Evolutionary conservation across 1,140 invertebrate genomes (phyloP).

Genomic region (Drosophila hydei): DNA sequence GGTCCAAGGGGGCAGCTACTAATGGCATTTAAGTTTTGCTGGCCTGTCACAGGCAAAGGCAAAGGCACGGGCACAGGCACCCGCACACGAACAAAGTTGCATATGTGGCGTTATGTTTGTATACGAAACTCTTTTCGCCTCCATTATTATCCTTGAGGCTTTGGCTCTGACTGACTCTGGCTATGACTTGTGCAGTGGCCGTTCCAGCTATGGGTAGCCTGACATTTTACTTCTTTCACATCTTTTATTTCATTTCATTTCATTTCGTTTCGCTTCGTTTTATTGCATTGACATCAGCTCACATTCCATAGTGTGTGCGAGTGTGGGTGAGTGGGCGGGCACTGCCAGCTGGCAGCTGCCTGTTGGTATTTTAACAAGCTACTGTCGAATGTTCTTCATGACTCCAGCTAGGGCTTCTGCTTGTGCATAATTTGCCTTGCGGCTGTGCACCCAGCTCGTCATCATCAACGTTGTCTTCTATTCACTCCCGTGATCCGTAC

Average conservation of each 20-base stretch:
- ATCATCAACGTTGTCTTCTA: slow-evolving; percentile 21
- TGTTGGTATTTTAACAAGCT: slow-evolving; percentile 80
- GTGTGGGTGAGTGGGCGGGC: slow-evolving; percentile 17
- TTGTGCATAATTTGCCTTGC: slow-evolving; percentile 47
- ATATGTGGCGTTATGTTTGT: slow-evolving; percentile 33
- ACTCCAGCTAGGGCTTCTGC: slow-evolving; percentile 30
- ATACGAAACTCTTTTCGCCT: slow-evolving; percentile 53
- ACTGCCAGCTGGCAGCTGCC: slow-evolving; percentile 35
- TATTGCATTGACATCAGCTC: slow-evolving; percentile 73
- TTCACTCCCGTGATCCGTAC: slow-evolving; percentile 10
- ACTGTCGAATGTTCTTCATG: slow-evolving; percentile 65
- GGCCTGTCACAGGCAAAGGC: slow-evolving; percentile 33
- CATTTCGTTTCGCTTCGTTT: slow-evolving; percentile 52
- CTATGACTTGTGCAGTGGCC: slow-evolving; percentile 26
- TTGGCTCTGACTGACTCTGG: slow-evolving; percentile 11
- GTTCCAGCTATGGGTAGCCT: slow-evolving; percentile 15
- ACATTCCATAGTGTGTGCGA: slow-evolving; percentile 18
- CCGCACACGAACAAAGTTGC: slow-evolving; percentile 2
- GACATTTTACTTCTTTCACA: slow-evolving; percentile 74
- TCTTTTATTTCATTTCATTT: slow-evolving; percentile 12
- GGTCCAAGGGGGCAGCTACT: slow-evolving; percentile 62
- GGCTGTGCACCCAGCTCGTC: slow-evolving; percentile 33
- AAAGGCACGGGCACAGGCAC: slow-evolving; percentile 17
- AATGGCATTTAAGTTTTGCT: slow-evolving; percentile 78
- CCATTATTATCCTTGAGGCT: slow-evolving; percentile 64